phyloP scores from a whole-genome alignment of 2,888 invertebrate genomes.

The Rhagonycha lutea region DNA sequence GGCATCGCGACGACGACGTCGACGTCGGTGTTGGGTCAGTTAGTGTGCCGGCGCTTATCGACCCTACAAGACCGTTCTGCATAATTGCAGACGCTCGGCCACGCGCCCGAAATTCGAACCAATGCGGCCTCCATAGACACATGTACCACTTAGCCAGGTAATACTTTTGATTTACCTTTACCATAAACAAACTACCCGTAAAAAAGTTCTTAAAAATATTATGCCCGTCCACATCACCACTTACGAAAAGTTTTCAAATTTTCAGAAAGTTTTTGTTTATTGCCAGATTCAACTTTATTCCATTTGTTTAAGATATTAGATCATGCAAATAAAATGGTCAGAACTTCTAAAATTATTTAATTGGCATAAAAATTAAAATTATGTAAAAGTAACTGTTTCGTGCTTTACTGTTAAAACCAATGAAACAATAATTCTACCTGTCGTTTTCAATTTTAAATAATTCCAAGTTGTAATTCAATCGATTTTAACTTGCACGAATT shows the following conservation, averaged over 20 bases:
- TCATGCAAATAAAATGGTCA: not conserved
- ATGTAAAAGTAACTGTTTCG: not conserved
- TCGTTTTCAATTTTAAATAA: not conserved
- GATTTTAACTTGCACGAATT: not conserved
- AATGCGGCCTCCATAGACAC: slow-evolving; percentile 54
- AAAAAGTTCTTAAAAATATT: not conserved
- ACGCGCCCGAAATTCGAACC: slow-evolving; percentile 46
- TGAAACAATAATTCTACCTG: not conserved
- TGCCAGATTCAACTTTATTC: not conserved
- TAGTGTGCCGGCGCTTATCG: slow-evolving; percentile 52
- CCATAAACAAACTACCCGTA: not conserved
- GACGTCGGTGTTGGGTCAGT: slow-evolving; percentile 50
- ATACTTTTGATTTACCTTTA: slow-evolving; percentile 21
- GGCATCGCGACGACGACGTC: slow-evolving; percentile 50
- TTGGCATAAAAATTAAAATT: not conserved
- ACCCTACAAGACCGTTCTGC: slow-evolving; percentile 40
- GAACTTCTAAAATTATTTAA: not conserved
- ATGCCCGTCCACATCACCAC: not conserved
- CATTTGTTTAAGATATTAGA: not conserved
- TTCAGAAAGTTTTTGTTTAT: not conserved
- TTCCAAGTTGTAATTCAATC: not conserved
- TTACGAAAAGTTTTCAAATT: not conserved
- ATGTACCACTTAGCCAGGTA: slow-evolving; percentile 51
- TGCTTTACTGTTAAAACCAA: not conserved
- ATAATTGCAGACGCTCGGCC: slow-evolving; percentile 40